Percentiles rank a stretch among this genome's conserved stretches.
These are phyloP conservation scores for Ctenosaura bakeri DNA, from an alignment of 2,797 vertebrate species.

Conservation along the genomic window DNA sequence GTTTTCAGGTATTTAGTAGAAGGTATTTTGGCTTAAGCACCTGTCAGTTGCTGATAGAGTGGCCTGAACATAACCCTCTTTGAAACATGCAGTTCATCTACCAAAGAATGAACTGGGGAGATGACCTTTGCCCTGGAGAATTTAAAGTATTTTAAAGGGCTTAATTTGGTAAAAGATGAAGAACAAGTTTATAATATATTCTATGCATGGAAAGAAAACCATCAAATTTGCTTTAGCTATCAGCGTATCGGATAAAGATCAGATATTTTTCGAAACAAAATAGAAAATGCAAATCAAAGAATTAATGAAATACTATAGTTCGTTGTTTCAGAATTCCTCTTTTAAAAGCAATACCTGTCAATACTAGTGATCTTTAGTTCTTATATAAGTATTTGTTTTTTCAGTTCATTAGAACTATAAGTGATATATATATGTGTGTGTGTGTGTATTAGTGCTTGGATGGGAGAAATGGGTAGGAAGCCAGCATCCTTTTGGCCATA, in stretches of 20 bases:
- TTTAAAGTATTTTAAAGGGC: slow-evolving; percentile 27
- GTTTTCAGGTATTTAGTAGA: slow-evolving; percentile 18
- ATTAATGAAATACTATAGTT: neutral
- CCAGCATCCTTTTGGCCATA: too few relatives aligned
- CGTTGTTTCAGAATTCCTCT: neutral
- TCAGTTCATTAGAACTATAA: neutral
- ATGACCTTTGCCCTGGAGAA: slow-evolving; percentile 35
- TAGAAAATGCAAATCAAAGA: neutral
- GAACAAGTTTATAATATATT: slow-evolving; percentile 13
- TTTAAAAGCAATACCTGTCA: slow-evolving; percentile 1
- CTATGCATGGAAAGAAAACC: slow-evolving; percentile 4
- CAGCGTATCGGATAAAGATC: neutral
- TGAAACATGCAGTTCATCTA: slow-evolving; percentile 14
- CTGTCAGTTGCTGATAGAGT: slow-evolving; percentile 25
- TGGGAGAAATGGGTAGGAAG: too few relatives aligned
- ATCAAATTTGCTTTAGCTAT: neutral
- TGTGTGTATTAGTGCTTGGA: too few relatives aligned
- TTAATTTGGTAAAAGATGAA: slow-evolving; percentile 28
- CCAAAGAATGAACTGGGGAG: slow-evolving; percentile 19
- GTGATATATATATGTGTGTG: neutral
- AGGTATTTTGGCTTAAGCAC: slow-evolving; percentile 30
- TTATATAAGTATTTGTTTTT: neutral
- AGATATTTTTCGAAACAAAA: neutral
- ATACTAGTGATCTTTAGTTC: slow-evolving; percentile 6
- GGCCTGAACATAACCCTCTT: slow-evolving; percentile 7